Conservation (phyloP, 2,888 invertebrate genomes). For the Leptura quadrifasciata region DNA sequence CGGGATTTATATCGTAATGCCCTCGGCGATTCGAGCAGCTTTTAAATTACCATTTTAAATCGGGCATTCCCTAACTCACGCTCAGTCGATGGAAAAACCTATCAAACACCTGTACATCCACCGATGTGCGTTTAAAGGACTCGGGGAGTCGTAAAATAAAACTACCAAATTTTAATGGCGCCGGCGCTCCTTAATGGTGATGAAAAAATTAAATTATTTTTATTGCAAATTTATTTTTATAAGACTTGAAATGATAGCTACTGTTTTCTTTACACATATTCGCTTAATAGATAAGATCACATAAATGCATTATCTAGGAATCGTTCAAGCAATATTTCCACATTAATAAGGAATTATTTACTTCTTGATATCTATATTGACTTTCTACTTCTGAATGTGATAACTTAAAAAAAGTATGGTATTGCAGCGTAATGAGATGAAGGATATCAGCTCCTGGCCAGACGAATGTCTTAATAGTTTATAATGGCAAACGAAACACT, state of each 20-base stretch:
- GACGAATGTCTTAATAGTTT: too few species aligned
- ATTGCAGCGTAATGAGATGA: too few species aligned
- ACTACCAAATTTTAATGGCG: background rate
- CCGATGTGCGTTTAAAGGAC: slow-evolving; percentile 1
- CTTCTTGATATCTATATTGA: too few species aligned
- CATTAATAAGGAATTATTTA: too few species aligned
- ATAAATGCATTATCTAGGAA: too few species aligned
- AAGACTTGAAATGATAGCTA: background rate
- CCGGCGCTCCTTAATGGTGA: background rate
- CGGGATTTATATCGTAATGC: slow-evolving; percentile 16
- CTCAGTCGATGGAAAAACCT: slow-evolving; percentile 19
- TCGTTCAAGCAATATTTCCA: too few species aligned
- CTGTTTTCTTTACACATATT: background rate
- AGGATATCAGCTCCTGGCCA: too few species aligned
- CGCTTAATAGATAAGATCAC: too few species aligned
- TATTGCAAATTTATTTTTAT: too few species aligned
- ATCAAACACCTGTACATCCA: slow-evolving; percentile 28
- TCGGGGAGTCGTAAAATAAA: slow-evolving; percentile 7
- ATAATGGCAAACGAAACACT: too few species aligned
- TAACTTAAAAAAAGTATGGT: too few species aligned
- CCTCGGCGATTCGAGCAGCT: slow-evolving; percentile 17
- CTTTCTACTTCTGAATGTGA: too few species aligned
- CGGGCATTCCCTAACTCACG: slow-evolving; percentile 20
- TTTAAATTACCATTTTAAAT: slow-evolving; percentile 33
- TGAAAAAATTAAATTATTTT: background rate